Conservation (phyloP, 2,797 vertebrate genomes). For the Numenius phaeopus region DNA sequence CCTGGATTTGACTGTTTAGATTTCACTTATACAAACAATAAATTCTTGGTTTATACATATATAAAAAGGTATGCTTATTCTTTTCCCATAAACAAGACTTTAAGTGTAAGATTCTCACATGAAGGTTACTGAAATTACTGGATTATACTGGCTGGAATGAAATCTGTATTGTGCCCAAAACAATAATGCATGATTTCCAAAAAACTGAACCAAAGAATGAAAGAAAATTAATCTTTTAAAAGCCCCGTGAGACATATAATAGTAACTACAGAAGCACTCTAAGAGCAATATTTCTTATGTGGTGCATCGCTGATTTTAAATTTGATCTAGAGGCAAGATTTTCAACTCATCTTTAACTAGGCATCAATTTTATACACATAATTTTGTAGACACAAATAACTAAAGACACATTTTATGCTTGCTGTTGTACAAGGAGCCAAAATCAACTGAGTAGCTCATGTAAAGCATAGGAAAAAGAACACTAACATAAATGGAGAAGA, state of each 20-base stretch:
- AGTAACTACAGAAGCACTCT: background rate
- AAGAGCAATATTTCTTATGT: background rate
- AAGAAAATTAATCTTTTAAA: background rate
- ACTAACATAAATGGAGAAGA: background rate
- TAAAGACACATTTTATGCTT: background rate
- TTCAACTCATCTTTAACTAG: background rate
- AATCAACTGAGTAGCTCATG: background rate
- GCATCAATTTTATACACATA: background rate
- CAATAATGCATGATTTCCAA: background rate
- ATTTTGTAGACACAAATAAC: background rate
- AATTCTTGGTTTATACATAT: background rate
- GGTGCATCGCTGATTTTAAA: background rate
- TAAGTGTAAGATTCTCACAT: background rate
- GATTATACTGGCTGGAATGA: background rate
- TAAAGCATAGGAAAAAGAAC: background rate
- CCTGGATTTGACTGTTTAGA: background rate
- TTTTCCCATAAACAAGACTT: background rate
- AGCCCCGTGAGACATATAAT: background rate
- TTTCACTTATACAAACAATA: background rate
- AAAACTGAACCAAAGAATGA: background rate
- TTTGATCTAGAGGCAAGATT: background rate
- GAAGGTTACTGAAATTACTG: background rate
- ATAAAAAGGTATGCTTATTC: background rate
- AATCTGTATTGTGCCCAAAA: background rate
- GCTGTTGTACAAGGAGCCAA: background rate